Evolutionary conservation across 2,113 vertebrate species (phyloP).

Genomic region (Mellivora capensis): DNA sequence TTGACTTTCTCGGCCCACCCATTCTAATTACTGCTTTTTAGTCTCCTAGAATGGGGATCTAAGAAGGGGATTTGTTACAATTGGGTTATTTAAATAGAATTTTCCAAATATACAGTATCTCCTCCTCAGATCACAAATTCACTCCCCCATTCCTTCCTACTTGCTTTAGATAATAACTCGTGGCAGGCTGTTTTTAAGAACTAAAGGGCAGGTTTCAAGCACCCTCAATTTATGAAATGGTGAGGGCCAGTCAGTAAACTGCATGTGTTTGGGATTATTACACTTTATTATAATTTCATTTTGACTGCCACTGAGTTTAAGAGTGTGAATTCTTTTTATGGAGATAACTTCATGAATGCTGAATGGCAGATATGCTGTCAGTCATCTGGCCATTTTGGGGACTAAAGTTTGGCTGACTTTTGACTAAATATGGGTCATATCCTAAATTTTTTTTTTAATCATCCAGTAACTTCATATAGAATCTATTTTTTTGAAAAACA

Average conservation of each 20-base stretch:
- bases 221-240: constrained; percentile 40
- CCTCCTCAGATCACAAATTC: constrained; percentile 49
- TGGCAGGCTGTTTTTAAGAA: constrained; percentile 63
- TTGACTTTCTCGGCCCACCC: constrained; percentile 66
- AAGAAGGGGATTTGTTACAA: constrained; percentile 65
- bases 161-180: constrained; percentile 42
- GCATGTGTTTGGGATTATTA: not conserved
- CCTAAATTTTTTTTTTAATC: constrained; percentile 31
- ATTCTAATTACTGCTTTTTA: constrained; percentile 71
- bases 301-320: constrained; percentile 35
- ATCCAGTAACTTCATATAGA: not conserved
- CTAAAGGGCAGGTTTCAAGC: constrained; percentile 59
- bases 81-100: constrained; percentile 67
- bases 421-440: not conserved
- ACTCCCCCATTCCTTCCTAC: constrained; percentile 55
- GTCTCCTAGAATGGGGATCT: constrained; percentile 42
- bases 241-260: not conserved
- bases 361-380: not conserved
- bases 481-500: not conserved
- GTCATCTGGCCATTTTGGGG: not conserved
- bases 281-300: constrained; percentile 42
- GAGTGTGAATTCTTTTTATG: constrained; percentile 18
- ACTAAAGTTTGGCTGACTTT: not conserved
- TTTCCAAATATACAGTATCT: constrained; percentile 69
- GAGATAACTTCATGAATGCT: not conserved